Evolutionary conservation across 2,888 invertebrate genomes (phyloP), one percentile per base, ranked within the genome.

Genomic region (Amphipoea lucens): DNA sequence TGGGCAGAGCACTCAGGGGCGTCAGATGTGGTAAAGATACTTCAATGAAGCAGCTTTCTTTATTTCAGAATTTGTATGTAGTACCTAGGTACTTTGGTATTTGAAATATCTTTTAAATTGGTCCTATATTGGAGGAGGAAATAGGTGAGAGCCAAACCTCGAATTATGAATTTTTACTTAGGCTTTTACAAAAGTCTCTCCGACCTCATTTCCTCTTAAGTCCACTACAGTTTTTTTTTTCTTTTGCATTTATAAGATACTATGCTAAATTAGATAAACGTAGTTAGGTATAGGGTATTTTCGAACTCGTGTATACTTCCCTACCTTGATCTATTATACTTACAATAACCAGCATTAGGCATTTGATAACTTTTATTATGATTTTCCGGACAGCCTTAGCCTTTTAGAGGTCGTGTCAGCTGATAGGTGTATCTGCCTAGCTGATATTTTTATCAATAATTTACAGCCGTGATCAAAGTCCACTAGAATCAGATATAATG

Each of bases 311-410:
- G 3, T 69, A 36, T 4, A 54, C 62, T 42, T 69, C 54, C 14
- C n/a, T n/a, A 11, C 62, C 29, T 54, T 69, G 3, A 70, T 79
- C 73, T 73, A 29, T 29, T 29, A 29, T 29, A 73, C 9, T 11
- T 9, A 40, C 45, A 65, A 48, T 81, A 73, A 75, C 51, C 29
- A 57, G 29, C 17, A 81, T 66, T 17, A 60, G 23, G 17, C n/a
- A 57, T 40, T 62, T 48, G 62, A 72, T 79, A 79, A 84, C n/a
- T 78, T 78, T 68, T 63, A 69, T 51, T 57, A 48, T 36, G 63
- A 84, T n/a, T 79, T 65, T 65, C 48, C 62, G 71, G 63, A 60
- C 40, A 42, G 23, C 11, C 29, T 68, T 60, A 51, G 17, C 14
- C 45, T 29, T 82, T 69, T 60, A 45, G 14, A 14, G 73, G 14